Evolutionary conservation across 1,140 invertebrate genomes (phyloP), one percentile per base, ranked within the genome.

Genomic region (Periplaneta americana): DNA sequence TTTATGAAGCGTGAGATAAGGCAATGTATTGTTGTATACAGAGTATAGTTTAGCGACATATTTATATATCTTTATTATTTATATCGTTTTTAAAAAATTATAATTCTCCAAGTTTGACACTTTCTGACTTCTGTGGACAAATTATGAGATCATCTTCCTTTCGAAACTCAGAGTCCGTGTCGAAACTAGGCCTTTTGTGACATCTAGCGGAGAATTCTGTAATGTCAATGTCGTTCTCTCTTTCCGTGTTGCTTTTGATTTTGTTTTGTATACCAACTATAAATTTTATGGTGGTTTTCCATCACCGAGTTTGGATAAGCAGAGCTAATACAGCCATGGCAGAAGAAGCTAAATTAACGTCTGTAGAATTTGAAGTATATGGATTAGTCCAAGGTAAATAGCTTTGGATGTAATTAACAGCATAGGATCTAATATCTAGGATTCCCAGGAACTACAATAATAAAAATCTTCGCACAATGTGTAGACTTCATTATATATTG

Each of bases 341-440:
- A 8, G 22, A 22, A 66, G 22, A 66, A 34, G n/a, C 28, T n/a
- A 57, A 83, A 77, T 82, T 89, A 39, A 18, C 89, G 39, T 86
- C 89, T 28, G 85, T 92, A 17, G 91, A 93, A 85, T 93, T 92
- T 85, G 92, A 93, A 86, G 90, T 93, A 8, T 92, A 87, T 85
- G 92, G 92, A 79, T 87, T 87, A 83, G 92, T 93, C 9, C 92
- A 93, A 90, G 92, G 90, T 91, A 85, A 84, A 80, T 77, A 57
- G 48, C 77, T 32, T 78, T 39, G 28, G 33, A 18, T 17, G 75
- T 76, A 57, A 33, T n/a, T n/a, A n/a, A n/a, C n/a, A n/a, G n/a
- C n/a, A n/a, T n/a, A n/a, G n/a, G n/a, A n/a, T n/a, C n/a, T n/a
- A n/a, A n/a, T n/a, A n/a, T n/a, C n/a, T n/a, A n/a, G n/a, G n/a